These are phyloP conservation scores for Spicauda simplicius DNA, from an alignment of 2,888 invertebrate species.

Conservation along the genomic window DNA sequence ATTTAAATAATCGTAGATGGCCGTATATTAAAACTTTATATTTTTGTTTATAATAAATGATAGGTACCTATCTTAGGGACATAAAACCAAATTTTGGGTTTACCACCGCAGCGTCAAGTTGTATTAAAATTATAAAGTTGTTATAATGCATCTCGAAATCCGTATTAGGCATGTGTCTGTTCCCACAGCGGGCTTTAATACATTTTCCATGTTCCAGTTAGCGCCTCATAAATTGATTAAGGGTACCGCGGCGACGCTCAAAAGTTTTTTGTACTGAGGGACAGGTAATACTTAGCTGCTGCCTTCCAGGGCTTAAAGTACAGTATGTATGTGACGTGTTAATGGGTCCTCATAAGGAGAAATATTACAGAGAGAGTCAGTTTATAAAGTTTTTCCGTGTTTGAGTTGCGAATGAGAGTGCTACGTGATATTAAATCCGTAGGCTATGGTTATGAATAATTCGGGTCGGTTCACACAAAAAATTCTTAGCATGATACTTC, in stretches of 20 bases:
- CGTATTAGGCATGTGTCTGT: constrained; percentile 68
- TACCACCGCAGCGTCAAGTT: constrained; percentile 5
- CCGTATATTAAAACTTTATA: too few species aligned
- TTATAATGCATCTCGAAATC: constrained; percentile 48
- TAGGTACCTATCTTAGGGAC: too few species aligned
- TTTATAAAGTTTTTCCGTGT: too few species aligned
- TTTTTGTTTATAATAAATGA: too few species aligned
- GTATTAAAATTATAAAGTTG: constrained; percentile 32
- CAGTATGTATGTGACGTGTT: constrained; percentile 26
- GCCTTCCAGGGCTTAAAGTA: constrained; percentile 48
- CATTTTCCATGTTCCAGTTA: constrained; percentile 84
- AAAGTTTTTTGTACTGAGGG: constrained; percentile 72
- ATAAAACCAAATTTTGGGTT: not conserved
- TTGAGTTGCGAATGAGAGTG: too few species aligned
- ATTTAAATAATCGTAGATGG: too few species aligned
- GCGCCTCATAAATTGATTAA: constrained; percentile 84
- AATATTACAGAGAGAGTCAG: not conserved
- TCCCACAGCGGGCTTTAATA: constrained; percentile 81
- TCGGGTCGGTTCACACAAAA: too few species aligned
- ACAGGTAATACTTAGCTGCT: constrained; percentile 64
- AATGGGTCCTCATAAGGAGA: constrained; percentile 27
- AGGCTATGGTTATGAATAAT: too few species aligned
- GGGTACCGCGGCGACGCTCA: constrained; percentile 74
- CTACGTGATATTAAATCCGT: too few species aligned
- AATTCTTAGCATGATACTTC: too few species aligned